phyloP scores from a whole-genome alignment of 2,888 invertebrate species.

The Yponomeuta sedellus region DNA sequence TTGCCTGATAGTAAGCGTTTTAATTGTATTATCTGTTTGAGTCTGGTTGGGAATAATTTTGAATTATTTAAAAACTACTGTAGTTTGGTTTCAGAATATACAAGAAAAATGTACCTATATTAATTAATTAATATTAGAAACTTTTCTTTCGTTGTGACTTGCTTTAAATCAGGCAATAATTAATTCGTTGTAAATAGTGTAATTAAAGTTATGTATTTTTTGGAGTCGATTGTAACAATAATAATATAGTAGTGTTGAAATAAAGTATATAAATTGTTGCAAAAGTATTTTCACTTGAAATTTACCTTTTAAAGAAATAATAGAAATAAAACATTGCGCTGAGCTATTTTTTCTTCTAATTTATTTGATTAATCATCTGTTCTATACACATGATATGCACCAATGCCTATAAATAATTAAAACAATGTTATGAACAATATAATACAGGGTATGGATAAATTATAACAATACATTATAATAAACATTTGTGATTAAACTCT shows the following conservation, averaged over 20 bases:
- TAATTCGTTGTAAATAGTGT: not conserved
- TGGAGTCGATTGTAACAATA: slow-evolving; percentile 16
- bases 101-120: not conserved
- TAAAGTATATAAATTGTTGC: slow-evolving; percentile 65
- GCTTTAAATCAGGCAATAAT: not conserved
- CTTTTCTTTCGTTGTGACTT: not conserved
- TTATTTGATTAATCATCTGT: slow-evolving; percentile 75
- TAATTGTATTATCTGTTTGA: not conserved
- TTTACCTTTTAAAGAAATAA: slow-evolving; percentile 24
- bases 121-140: not conserved
- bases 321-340: slow-evolving; percentile 6
- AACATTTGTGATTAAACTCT: slow-evolving; percentile 20
- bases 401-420: slow-evolving; percentile 75
- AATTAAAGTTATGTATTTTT: not conserved
- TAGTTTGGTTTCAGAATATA: not conserved
- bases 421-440: slow-evolving; percentile 56
- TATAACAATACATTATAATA: slow-evolving; percentile 40
- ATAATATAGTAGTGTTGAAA: slow-evolving; percentile 54
- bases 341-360: slow-evolving; percentile 57
- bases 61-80: not conserved
- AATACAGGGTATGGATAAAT: slow-evolving; percentile 53
- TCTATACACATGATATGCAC: slow-evolving; percentile 77
- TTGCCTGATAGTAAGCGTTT: not conserved
- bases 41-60: not conserved
- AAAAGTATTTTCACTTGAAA: slow-evolving; percentile 25